A percentile compares a stretch with the other conserved stretches of the same genome.
phyloP scores from a whole-genome alignment of 2,113 vertebrate species.

The Eidolon helvum region DNA sequence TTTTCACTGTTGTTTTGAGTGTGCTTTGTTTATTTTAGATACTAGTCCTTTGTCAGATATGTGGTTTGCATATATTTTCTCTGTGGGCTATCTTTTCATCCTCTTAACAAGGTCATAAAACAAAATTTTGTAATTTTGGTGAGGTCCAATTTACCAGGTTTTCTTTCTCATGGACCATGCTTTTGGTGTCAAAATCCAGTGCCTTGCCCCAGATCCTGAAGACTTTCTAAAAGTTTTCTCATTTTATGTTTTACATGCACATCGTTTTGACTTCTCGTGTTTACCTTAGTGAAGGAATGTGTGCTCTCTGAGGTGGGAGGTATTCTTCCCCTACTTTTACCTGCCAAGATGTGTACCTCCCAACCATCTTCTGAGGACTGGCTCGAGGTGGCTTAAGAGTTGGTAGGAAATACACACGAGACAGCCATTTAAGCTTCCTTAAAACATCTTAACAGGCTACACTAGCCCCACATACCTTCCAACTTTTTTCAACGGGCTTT shows the following conservation, averaged over 20 bases:
- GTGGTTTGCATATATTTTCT: not conserved
- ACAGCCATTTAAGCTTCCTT: conserved; percentile 51
- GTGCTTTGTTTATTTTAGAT: not conserved
- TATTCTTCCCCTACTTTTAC: conserved; percentile 56
- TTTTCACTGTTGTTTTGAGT: not conserved
- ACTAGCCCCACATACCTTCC: not conserved
- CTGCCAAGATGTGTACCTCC: conserved; percentile 59
- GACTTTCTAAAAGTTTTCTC: not conserved
- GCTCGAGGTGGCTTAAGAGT: conserved; percentile 70
- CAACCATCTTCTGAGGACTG: conserved; percentile 66
- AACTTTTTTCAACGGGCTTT: not conserved
- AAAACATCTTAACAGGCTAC: conserved; percentile 59
- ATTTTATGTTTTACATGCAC: not conserved
- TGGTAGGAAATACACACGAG: conserved; percentile 57
- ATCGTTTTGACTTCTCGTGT: not conserved
- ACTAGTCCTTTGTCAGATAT: not conserved
- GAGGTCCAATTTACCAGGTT: not conserved
- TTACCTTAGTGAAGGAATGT: not conserved
- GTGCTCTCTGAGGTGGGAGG: conserved; percentile 15
- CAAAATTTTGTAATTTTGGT: not conserved
- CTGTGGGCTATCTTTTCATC: not conserved
- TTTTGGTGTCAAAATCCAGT: not conserved
- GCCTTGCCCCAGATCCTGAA: not conserved
- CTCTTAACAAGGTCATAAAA: not conserved
- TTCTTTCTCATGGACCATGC: not conserved